Evolutionary conservation across 1,140 invertebrate species (phyloP).

Genomic region (Geopemphigus sp.): DNA sequence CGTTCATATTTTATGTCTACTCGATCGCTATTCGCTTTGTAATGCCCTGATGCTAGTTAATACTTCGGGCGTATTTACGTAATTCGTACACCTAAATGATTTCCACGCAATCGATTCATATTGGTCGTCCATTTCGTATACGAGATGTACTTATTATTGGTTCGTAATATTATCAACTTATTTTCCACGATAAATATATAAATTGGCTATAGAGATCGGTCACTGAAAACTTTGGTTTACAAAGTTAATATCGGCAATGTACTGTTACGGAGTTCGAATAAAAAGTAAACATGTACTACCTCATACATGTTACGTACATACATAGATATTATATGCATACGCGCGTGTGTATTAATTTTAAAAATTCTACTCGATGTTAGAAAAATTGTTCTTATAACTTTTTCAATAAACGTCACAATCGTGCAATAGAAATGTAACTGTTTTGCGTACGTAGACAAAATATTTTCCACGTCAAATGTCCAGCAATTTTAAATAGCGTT

Average conservation of each 20-base stretch:
- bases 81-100: neutral
- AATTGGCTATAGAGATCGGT: constrained; percentile 21
- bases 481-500: too few relatives aligned
- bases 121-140: neutral
- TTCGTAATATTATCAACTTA: neutral
- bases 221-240: constrained; percentile 32
- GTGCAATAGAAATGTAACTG: constrained; percentile 7
- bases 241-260: constrained; percentile 24
- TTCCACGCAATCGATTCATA: neutral
- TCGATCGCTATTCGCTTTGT: too few relatives aligned
- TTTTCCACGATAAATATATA: constrained; percentile 18
- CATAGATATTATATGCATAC: neutral
- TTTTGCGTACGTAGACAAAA: neutral
- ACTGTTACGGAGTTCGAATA: neutral
- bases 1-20: too few relatives aligned
- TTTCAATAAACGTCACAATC: constrained; percentile 33
- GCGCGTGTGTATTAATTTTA: constrained; percentile 4
- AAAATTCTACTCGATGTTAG: neutral
- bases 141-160: too few relatives aligned
- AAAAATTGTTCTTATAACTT: constrained; percentile 17
- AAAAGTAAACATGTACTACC: neutral
- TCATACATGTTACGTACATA: neutral
- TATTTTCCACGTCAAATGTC: too few relatives aligned
- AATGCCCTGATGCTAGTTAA: too few relatives aligned
- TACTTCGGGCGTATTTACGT: neutral